Evolutionary conservation across 2,113 vertebrate genomes (phyloP).

Genomic region (Erinaceus europaeus): DNA sequence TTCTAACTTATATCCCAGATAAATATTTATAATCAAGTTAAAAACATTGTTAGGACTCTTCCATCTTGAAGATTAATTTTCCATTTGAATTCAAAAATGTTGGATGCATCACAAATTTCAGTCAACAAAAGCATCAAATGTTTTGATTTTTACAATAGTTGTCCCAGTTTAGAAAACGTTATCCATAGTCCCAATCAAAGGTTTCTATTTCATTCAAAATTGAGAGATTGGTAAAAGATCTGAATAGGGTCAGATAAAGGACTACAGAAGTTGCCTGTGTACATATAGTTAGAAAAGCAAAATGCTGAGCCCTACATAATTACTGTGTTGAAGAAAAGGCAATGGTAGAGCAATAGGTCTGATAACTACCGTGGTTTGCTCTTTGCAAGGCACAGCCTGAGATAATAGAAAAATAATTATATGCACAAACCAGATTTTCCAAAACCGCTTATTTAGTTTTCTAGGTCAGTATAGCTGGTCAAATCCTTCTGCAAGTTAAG

Average conservation of each 20-base stretch:
- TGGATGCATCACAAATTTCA: background rate
- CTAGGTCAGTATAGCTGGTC: conserved; percentile 70
- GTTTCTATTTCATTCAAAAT: conserved; percentile 2
- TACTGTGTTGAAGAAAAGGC: conserved; percentile 27
- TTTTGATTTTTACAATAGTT: background rate
- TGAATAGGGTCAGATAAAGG: background rate
- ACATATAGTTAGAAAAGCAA: conserved; percentile 40
- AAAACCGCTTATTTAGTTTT: conserved; percentile 74
- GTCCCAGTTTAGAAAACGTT: background rate
- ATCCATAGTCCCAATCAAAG: background rate
- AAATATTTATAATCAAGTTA: conserved; percentile 57
- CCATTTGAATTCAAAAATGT: conserved; percentile 37
- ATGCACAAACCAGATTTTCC: conserved; percentile 64
- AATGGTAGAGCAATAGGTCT: conserved; percentile 68
- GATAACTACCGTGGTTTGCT: conserved; percentile 69
- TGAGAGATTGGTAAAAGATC: background rate
- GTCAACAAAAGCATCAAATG: background rate
- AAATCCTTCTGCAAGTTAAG: conserved; percentile 51
- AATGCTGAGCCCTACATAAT: conserved; percentile 64
- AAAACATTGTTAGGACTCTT: conserved; percentile 32
- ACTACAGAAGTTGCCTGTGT: background rate
- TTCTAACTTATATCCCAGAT: conserved; percentile 42
- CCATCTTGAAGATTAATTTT: conserved; percentile 41
- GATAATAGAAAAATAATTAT: conserved; percentile 75
- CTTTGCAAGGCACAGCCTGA: conserved; percentile 60